Evolutionary conservation across 2,888 invertebrate genomes (phyloP), one percentile per base, ranked within the genome.

Genomic region (Trachelus stipa): DNA sequence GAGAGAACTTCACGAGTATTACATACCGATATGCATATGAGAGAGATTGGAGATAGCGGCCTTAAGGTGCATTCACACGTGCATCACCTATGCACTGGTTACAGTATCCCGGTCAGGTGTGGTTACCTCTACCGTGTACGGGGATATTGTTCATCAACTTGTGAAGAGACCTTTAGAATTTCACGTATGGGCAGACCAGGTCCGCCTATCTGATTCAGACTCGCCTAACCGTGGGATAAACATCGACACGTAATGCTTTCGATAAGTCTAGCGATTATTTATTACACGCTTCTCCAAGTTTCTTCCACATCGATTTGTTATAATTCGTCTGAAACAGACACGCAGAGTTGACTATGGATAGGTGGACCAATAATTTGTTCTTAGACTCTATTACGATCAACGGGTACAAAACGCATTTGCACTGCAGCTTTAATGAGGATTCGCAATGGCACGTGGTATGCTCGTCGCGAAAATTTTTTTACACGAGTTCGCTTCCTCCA

Each of bases 251-350:
- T 78, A 80, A 82, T 85, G 77, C 78, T 80, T 79, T 77, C 74
- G 73, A 79, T 80, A 79, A 81, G 77, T 73, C 74, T 79, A 77
- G 34, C 82, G 77, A 83, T 83, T 83, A 81, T 81, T 79, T 79
- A 81, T 79, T 81, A 76, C 23, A 40, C 23, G 40, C 23, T 23
- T 40, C 40, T 40, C 40, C 40, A 23, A 6, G 4, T 1, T 23
- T 23, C 15, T 40, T 4, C 9, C 6, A 23, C 1, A 23, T 9
- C 6, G 40, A 23, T 40, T 40, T 9, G 6, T 40, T 40, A 40
- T 6, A 40, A 40, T 40, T 40, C 40, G 31, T 31, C 31, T 31
- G 31, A 56, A 23, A 23, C 15, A 56, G 40, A 23, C 40, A 9
- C 9, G 12, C 12, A 12, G 1, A 34, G 4, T 1, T 12, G 12